Evolutionary conservation across 2,113 vertebrate species (phyloP).

Genomic region (Piaya cayana): DNA sequence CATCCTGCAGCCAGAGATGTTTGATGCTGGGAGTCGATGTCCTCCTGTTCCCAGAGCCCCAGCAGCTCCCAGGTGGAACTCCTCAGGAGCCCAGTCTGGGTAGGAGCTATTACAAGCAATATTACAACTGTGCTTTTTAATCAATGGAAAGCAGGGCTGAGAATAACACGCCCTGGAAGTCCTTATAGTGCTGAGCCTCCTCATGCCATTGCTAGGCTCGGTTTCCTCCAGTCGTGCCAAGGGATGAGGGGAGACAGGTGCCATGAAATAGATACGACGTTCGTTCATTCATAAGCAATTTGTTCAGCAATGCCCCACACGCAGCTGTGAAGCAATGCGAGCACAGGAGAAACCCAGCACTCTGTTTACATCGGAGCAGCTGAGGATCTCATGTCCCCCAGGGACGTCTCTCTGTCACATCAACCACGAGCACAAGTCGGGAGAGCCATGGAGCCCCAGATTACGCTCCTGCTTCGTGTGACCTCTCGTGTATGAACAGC

Average conservation of each 20-base stretch:
- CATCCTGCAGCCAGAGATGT: neutral
- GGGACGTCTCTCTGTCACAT: neutral
- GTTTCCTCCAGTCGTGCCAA: neutral
- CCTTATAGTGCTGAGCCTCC: neutral
- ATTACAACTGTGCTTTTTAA: neutral
- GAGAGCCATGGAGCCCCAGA: neutral
- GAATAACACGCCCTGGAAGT: conserved; percentile 29
- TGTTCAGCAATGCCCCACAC: neutral
- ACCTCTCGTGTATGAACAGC: accelerated
- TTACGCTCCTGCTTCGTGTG: neutral
- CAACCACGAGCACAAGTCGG: neutral
- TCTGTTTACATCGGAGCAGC: neutral
- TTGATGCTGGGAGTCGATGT: neutral
- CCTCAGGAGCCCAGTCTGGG: neutral
- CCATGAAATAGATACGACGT: neutral
- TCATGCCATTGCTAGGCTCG: neutral
- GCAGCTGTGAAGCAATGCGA: neutral
- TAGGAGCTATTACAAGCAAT: neutral
- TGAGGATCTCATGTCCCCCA: neutral
- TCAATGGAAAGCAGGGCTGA: conserved; percentile 21
- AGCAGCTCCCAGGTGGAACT: neutral
- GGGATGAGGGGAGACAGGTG: conserved; percentile 32
- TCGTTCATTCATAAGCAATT: conserved; percentile 49
- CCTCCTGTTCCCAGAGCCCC: neutral
- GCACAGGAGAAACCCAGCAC: conserved; percentile 1